Base-by-base conservation (phyloP, 2,888 invertebrate species). In the Crioceris asparagi region DNA sequence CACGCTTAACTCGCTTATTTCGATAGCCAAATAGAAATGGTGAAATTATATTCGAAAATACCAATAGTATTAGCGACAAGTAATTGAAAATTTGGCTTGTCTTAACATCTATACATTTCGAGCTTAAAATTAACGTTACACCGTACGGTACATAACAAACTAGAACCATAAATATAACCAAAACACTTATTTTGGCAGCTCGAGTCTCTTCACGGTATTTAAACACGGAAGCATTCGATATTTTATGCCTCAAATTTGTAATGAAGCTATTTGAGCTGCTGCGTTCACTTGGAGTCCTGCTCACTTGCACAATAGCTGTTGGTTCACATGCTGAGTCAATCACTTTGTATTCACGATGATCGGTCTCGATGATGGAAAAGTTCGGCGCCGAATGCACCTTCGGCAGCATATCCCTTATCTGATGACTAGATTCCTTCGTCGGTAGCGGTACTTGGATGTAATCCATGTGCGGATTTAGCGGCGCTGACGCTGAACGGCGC, bases 131-230 rank as follows among this genome's bases (percentile, higher is more conserved):
- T 19, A 62, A 48, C 2, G 60, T 57, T 34, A 62, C 32, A 8
- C 64, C 64, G 45, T 64, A 65, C 1, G 70, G 70, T 21, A 69
- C 54, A 35, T 74, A 75, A 45, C 70, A 69, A 3, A 70, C 62
- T 2, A 70, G 50, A 12, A 65, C 76, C 64, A 84, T 79, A 23
- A 82, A 72, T 56, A 83, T 75, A 44, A 85, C 84, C 44, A 84
- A 62, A 32, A 80, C 78, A 55, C 87, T 87, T 35, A 91, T 86
- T 47, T 87, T 79, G 6, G 88, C 91, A 2, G 91, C 87, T 46
- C 88, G 75, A 48, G 87, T 84, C 66, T 91, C 91, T 59, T 91
- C 91, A 36, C 87, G 72, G 59, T 88, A 86, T 55, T 81, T 74
- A 64, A 87, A 86, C 43, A 85, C 70, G 30, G 84, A 83, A 18